Evolutionary conservation across 1,140 invertebrate species (phyloP), one percentile per base, ranked within the genome.

Genomic region (Coboldia fuscipes): DNA sequence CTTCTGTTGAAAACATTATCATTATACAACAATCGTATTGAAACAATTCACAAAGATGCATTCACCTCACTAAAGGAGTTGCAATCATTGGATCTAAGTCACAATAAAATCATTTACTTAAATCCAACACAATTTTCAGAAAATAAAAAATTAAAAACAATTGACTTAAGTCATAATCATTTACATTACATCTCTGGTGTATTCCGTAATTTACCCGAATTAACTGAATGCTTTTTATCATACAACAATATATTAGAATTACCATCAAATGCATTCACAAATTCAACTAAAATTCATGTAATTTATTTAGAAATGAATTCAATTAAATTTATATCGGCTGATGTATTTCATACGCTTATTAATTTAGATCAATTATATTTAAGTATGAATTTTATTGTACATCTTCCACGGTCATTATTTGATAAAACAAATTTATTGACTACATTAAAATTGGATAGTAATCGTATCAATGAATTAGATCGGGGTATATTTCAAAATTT

Each of bases 211-310:
- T 54, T 90, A 30, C 70, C 70, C 0, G 71, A 83, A 36, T 55
- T 92, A 24, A 8, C 7, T 24, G 72, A 75, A 50, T 58, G 90
- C 15, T 85, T 86, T 50, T 57, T 90, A n/a, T 76, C 79, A 1
- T 80, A 88, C 50, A 92, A 92, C 48, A 89, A 89, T 50, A 79
- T 92, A 30, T 53, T 86, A 1, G 79, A 85, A 52, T 66, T 92
- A 39, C 70, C 76, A 0, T 66, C 70, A 4, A 73, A 84, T 39
- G 75, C 80, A 9, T 90, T 92, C 50, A 62, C 64, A 3, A 80
- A 81, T 37, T 80, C 78, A 4, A 50, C 65, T 1, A 70, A 70
- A 32, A 58, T 92, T 13, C 70, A 72, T 2, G 79, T 89, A 14
- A 70, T 90, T 23, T 83, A 89, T 54, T 57, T 90, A 29, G 80